A percentile compares a stretch with the other conserved stretches of the same genome.
These are phyloP conservation scores for Rhizomys pruinosus DNA, from an alignment of 2,113 vertebrate species.

Conservation along the genomic window DNA sequence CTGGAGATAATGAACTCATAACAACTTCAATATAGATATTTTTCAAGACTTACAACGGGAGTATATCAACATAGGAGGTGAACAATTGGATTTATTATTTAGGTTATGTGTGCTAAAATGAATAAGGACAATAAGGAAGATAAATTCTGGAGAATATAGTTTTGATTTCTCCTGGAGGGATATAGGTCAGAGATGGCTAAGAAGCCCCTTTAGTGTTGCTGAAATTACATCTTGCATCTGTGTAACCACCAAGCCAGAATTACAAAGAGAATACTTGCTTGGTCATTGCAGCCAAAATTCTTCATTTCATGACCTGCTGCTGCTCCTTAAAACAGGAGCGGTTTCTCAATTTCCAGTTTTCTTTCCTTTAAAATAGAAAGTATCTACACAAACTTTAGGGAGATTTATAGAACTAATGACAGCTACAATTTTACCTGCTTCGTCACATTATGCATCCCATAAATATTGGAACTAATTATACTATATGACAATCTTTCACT, in stretches of 20 bases:
- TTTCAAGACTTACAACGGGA: not conserved
- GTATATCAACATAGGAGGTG: not conserved
- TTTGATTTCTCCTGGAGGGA: not conserved
- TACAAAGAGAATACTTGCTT: not conserved
- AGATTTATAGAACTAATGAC: not conserved
- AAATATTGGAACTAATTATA: conserved; percentile 32
- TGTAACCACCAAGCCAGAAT: not conserved
- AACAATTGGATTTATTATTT: not conserved
- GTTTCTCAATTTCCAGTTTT: not conserved
- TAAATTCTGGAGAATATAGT: not conserved
- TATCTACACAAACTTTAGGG: not conserved
- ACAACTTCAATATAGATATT: not conserved
- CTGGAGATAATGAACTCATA: not conserved
- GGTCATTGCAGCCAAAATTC: fast-evolving
- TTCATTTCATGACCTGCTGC: not conserved
- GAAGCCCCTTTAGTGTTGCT: not conserved
- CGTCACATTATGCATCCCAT: not conserved
- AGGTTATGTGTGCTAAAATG: not conserved
- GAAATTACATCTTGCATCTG: not conserved
- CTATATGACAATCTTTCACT: not conserved
- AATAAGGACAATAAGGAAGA: not conserved
- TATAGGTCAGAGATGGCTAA: not conserved
- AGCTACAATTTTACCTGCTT: not conserved
- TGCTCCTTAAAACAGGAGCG: not conserved
- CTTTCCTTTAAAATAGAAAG: conserved; percentile 35